Evolutionary conservation across 2,797 vertebrate species (phyloP).

Genomic region (Bovichtus variegatus): DNA sequence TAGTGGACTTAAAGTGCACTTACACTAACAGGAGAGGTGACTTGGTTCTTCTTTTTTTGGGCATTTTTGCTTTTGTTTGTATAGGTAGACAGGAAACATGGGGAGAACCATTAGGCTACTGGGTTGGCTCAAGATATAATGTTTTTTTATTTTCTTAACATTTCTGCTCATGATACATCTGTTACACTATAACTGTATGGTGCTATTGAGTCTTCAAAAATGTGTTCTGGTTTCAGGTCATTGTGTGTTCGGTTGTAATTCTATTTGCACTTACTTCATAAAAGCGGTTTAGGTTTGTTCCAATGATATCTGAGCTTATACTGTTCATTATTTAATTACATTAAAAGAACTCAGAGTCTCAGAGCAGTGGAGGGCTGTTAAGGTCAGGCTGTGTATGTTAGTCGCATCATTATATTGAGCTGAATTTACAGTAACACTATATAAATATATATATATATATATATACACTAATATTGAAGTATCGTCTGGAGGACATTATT

Average conservation of each 20-base stretch:
- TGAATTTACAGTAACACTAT: not conserved
- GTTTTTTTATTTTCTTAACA: not conserved
- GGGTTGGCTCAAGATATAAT: not conserved
- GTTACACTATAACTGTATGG: not conserved
- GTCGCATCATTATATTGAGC: not conserved
- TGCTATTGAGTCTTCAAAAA: not conserved
- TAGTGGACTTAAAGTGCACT: conserved; percentile 40
- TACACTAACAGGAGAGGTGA: not conserved
- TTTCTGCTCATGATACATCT: not conserved
- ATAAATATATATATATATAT: too few relatives aligned
- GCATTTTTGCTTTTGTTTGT: not conserved
- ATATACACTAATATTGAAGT: not conserved
- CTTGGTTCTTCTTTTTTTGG: not conserved
- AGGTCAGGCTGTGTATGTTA: too few relatives aligned
- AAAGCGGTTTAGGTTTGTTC: not conserved
- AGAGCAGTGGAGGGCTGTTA: not conserved
- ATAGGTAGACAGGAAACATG: not conserved
- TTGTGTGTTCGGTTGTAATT: not conserved
- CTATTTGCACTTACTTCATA: not conserved
- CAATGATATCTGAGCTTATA: not conserved
- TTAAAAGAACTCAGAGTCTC: not conserved
- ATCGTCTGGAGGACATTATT: not conserved
- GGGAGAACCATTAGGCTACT: not conserved
- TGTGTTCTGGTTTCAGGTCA: not conserved
- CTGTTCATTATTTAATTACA: not conserved